A percentile compares a stretch with the other conserved stretches of the same genome.
Evolutionary conservation across 2,888 invertebrate genomes (phyloP).

Genomic region (Cerceris rybyensis): DNA sequence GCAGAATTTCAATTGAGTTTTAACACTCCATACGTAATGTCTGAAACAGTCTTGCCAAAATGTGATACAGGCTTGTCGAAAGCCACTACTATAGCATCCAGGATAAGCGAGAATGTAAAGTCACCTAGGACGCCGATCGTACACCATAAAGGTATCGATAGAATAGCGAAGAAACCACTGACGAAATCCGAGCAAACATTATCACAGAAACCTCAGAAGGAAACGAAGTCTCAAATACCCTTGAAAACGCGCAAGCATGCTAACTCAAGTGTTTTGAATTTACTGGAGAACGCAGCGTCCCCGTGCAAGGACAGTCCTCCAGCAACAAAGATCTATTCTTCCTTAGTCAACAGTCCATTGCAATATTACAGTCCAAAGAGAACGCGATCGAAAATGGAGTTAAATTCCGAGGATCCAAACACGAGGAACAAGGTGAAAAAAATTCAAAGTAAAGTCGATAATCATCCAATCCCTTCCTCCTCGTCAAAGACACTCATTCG

Average conservation of each 20-base stretch:
- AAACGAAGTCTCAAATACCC: slow-evolving; percentile 33
- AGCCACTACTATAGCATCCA: background rate
- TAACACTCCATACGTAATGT: background rate
- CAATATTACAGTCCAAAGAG: slow-evolving; percentile 75
- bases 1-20: slow-evolving; percentile 29
- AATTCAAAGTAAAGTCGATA: background rate
- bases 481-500: slow-evolving; percentile 61
- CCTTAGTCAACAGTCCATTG: slow-evolving; percentile 28
- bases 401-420: slow-evolving; percentile 35
- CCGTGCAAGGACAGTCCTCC: slow-evolving; percentile 79
- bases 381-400: slow-evolving; percentile 69
- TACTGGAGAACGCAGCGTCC: slow-evolving; percentile 77
- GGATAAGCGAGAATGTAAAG: background rate
- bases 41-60: slow-evolving; percentile 5
- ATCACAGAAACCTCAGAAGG: slow-evolving; percentile 32
- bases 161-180: slow-evolving; percentile 5
- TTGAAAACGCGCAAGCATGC: slow-evolving; percentile 36
- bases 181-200: background rate
- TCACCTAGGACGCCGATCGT: background rate
- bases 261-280: slow-evolving; percentile 48
- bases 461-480: slow-evolving; percentile 3
- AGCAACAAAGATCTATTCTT: slow-evolving; percentile 61
- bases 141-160: slow-evolving; percentile 4
- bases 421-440: slow-evolving; percentile 60
- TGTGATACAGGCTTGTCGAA: slow-evolving; percentile 4